phyloP scores from a whole-genome alignment of 2,888 invertebrate genomes.

The Mythimna lalbum region DNA sequence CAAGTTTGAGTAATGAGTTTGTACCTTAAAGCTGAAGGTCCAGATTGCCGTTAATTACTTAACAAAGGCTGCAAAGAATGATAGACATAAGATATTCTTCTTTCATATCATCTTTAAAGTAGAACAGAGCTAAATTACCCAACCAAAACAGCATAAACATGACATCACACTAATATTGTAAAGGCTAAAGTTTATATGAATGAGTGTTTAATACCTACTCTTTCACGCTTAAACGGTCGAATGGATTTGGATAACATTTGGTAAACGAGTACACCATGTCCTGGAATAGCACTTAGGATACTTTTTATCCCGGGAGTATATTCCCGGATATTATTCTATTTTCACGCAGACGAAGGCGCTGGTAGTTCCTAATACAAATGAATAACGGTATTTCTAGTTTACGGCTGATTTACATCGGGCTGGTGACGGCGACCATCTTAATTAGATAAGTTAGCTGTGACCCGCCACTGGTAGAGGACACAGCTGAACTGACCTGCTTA shows the following conservation, averaged over 20 bases:
- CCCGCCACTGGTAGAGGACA: slow-evolving; percentile 13
- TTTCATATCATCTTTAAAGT: neutral
- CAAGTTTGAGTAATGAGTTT: slow-evolving; percentile 19
- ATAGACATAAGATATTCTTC: neutral
- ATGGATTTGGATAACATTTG: too few relatives aligned
- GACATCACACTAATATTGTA: too few relatives aligned
- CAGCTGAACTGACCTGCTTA: slow-evolving; percentile 36
- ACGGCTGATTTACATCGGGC: slow-evolving; percentile 6
- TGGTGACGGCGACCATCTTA: slow-evolving; percentile 21
- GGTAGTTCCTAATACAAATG: slow-evolving; percentile 2
- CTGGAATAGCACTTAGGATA: too few relatives aligned
- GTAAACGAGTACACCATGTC: too few relatives aligned
- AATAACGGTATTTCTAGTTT: neutral
- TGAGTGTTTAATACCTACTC: too few relatives aligned
- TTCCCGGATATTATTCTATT: too few relatives aligned
- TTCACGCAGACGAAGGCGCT: too few relatives aligned
- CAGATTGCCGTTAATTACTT: neutral
- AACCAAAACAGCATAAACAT: neutral
- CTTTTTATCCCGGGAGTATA: too few relatives aligned
- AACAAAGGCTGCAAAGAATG: neutral
- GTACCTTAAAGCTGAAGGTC: slow-evolving; percentile 2
- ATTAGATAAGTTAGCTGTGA: slow-evolving; percentile 46
- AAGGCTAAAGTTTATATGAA: too few relatives aligned
- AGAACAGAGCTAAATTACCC: slow-evolving; percentile 4
- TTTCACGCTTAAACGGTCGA: too few relatives aligned